Conservation (phyloP, 2,888 invertebrate species). For the Barypeithes pellucidus region DNA sequence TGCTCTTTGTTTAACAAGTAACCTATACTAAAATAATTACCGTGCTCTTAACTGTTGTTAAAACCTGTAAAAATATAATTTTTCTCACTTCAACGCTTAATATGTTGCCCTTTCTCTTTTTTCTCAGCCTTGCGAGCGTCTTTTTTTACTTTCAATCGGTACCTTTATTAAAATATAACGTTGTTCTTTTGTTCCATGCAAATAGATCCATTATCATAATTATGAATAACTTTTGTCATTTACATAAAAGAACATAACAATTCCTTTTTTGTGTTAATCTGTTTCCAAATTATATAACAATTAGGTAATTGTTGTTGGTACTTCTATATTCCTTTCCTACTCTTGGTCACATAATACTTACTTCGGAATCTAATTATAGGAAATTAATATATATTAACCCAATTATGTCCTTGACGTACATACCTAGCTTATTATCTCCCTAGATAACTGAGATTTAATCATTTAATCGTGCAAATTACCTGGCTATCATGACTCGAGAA, state of each 20-base stretch:
- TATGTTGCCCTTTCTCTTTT: slow-evolving; percentile 22
- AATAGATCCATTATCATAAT: slow-evolving; percentile 8
- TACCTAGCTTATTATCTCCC: no score
- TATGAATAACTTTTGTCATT: neutral
- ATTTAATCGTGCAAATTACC: no score
- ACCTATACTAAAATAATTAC: neutral
- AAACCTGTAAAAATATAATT: slow-evolving; percentile 8
- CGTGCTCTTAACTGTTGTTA: neutral
- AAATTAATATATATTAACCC: no score
- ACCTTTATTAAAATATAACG: slow-evolving; percentile 15
- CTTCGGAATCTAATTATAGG: no score
- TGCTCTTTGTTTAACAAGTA: neutral
- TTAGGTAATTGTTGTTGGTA: no score
- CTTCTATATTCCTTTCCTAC: no score
- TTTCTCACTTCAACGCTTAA: slow-evolving; percentile 13
- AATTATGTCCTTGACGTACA: no score
- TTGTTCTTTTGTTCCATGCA: slow-evolving; percentile 13
- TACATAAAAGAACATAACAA: slow-evolving; percentile 6
- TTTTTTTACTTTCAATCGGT: slow-evolving; percentile 21
- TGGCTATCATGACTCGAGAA: no score
- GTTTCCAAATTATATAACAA: neutral
- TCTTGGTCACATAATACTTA: no score
- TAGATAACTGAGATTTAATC: no score
- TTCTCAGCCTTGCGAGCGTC: slow-evolving; percentile 7
- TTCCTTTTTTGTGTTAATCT: neutral